Base-by-base conservation (phyloP, 2,113 vertebrate genomes). In the Tamias sibiricus region DNA sequence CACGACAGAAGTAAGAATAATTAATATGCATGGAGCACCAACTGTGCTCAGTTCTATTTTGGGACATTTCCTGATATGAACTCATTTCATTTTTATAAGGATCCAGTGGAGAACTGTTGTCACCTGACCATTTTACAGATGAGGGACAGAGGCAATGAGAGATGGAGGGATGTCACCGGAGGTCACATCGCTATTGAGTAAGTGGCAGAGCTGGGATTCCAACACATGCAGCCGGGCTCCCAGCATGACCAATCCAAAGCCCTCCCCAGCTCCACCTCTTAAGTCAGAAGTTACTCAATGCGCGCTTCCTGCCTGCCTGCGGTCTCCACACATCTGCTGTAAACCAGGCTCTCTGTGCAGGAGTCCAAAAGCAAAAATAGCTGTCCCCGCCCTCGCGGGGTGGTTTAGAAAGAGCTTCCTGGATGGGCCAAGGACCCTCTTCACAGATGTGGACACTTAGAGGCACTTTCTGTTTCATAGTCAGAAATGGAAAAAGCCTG, bases 181-280 rank as follows among this genome's bases (percentile, higher is more conserved):
- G 26, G 28, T 81, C 82, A 19, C 77, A 52, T 0, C n/a, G 59
- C 19, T 19, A 20, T 5, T 30, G 26, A 89, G 32, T 24, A 19
- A 69, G 44, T 24, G 68, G 68, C 59, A 74, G 49, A 75, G 35
- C 8, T 77, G 52, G n/a, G 22, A 77, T 82, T 80, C 52, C 66
- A 91, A 72, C 8, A 6, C 30, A 37, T 0, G 35, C 42, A 2
- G 0, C 57, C 80, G 57, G 71, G 22, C 26, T 64, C 22, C 54
- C 52, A 2, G 0, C 42, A 40, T 0, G 1, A 28, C 1, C 12
- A 2, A 42, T 12, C 20, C 17, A 52, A 30, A 47, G 26, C 28
- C 69, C 12, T 12, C 0, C 32, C 16, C 9, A 5, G 11, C 7
- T 22, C n/a, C 7, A 44, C 72, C 57, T 80, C 66, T 42, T 66